These are phyloP conservation scores for Thunnus thynnus DNA, from an alignment of 2,113 vertebrate genomes.

Conservation along the genomic window DNA sequence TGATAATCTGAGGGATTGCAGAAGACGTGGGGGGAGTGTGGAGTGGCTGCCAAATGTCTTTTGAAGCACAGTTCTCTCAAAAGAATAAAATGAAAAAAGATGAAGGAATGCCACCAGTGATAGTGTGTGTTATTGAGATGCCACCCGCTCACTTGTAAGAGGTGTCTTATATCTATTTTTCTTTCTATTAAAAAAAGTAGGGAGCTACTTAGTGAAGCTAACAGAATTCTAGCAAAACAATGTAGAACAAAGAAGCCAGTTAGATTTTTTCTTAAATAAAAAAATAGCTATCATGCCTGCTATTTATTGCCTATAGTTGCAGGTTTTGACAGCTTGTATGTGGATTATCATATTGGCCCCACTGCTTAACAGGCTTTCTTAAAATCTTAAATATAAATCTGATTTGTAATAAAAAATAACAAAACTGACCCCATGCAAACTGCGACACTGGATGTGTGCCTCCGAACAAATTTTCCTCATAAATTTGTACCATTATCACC, in stretches of 20 bases:
- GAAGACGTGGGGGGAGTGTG: conserved; percentile 69
- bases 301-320: neutral
- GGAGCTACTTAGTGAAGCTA: neutral
- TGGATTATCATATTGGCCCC: neutral
- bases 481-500: no score
- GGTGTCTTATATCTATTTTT: neutral
- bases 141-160: conserved; percentile 1
- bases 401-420: no score
- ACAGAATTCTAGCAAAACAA: neutral
- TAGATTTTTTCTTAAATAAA: neutral
- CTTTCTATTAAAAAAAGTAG: neutral
- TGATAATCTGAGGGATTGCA: conserved; percentile 82
- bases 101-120: conserved; percentile 43
- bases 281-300: neutral
- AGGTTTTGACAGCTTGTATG: neutral
- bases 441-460: neutral
- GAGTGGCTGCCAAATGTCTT: conserved; percentile 67
- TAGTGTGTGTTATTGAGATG: conserved; percentile 35
- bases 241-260: no score
- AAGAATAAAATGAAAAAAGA: conserved; percentile 51
- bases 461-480: neutral
- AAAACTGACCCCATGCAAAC: no score
- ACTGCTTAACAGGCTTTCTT: no score
- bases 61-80: conserved; percentile 62
- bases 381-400: no score